Percentiles rank a stretch among this genome's conserved stretches.
Evolutionary conservation across 2,113 vertebrate species (phyloP).

Genomic region (Chlamydotis undulata): DNA sequence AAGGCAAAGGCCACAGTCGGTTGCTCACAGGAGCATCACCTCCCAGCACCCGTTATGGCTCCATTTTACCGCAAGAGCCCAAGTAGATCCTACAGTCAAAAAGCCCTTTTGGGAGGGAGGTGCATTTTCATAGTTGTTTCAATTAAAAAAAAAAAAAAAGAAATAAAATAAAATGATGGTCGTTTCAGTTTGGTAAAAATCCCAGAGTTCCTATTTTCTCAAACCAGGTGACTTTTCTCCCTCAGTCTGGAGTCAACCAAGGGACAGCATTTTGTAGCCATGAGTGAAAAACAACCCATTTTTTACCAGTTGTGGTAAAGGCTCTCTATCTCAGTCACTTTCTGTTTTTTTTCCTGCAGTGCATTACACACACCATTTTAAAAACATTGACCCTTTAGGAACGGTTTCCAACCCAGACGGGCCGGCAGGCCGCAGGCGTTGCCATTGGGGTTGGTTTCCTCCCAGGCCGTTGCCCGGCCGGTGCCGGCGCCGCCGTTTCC

Average conservation of each 20-base stretch:
- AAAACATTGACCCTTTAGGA: background rate
- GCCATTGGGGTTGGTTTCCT: background rate
- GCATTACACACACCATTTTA: background rate
- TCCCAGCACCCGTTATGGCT: background rate
- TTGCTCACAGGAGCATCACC: background rate
- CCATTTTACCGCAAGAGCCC: background rate
- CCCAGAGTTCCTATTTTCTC: background rate
- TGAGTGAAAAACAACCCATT: rapidly evolving
- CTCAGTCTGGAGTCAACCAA: background rate
- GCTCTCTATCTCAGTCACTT: background rate
- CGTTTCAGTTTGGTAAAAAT: background rate
- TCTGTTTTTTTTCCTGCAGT: background rate
- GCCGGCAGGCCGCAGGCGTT: background rate
- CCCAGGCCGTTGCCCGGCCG: background rate
- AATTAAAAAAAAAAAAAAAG: background rate
- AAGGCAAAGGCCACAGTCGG: background rate
- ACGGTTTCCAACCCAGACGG: background rate
- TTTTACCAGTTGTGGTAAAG: background rate
- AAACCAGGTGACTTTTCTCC: background rate
- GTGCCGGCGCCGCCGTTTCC: background rate
- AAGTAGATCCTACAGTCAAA: background rate
- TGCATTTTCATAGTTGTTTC: background rate
- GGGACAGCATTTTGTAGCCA: background rate
- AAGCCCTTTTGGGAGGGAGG: background rate
- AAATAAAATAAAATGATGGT: background rate